Evolutionary conservation across 2,113 vertebrate genomes (phyloP), one percentile per base, ranked within the genome.

Genomic region (Pachypanchax playfairii): DNA sequence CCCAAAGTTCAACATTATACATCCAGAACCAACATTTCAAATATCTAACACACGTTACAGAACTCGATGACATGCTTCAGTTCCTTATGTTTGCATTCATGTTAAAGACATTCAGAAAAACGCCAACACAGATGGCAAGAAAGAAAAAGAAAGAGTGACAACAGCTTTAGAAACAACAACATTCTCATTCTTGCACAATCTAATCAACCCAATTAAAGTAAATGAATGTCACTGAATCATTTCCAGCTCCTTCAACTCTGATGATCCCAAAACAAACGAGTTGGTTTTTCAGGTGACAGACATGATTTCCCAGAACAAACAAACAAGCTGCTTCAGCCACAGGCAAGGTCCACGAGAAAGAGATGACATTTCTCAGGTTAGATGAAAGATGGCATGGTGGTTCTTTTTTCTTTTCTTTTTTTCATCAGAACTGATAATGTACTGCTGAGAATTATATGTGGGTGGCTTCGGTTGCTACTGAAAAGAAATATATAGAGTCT

Each of bases 401-500:
- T 14, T 36, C 13, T 42, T 42, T 42, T 41, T 41, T n/a, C 18
- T 41, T 50, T n/a, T 50, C 22, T n/a, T 75, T 75, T 87, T 86
- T 86, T 90, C 84, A 79, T 86, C 70, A 75, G 43, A 73, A 68
- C 79, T 85, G 74, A 85, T 85, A 86, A 87, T 85, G 70, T 46
- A 6, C 57, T 50, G 2, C 67, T 9, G 67, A 70, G 78, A 63
- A 61, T 75, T 67, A 75, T 55, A 73, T 70, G 82, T 80, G 79
- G 81, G 81, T 73, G 85, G 82, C 81, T 85, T 66, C 59, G 73
- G 75, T 65, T 59, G 76, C 67, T 59, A 31, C 82, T 80, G 77
- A 85, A 87, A 85, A 70, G 73, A 70, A 77, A 85, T 75, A 75
- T 69, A 74, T 68, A 85, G 74, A 88, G 77, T 74, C 79, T 81